A percentile compares a stretch with the other conserved stretches of the same genome.
Conservation (phyloP, 2,888 invertebrate species). For the Vannuccia rotundouncinata region DNA sequence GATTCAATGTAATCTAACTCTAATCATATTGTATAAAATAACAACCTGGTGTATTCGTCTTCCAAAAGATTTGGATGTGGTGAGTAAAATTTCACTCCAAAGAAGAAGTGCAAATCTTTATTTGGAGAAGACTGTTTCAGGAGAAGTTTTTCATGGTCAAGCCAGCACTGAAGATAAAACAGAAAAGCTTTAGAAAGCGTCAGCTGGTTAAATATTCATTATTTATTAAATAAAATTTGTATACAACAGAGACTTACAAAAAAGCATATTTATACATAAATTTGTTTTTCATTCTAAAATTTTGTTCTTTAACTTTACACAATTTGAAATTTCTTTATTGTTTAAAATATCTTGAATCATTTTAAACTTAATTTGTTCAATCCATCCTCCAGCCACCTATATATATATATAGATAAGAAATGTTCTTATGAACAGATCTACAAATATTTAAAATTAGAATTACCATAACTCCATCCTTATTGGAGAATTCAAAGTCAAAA, state of each 20-base stretch:
- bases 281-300: too few relatives aligned
- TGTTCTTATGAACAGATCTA: constrained; percentile 30
- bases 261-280: too few relatives aligned
- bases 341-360: too few relatives aligned
- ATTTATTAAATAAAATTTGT: too few relatives aligned
- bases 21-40: too few relatives aligned
- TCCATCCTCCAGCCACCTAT: background rate
- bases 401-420: constrained; percentile 1
- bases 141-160: constrained; percentile 92
- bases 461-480: constrained; percentile 74
- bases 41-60: constrained; percentile 81
- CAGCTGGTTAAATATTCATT: too few relatives aligned
- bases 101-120: constrained; percentile 58
- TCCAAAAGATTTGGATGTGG: constrained; percentile 94
- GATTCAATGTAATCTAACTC: too few relatives aligned
- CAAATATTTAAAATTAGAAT: too few relatives aligned
- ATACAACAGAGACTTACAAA: too few relatives aligned
- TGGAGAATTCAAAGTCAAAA: constrained; percentile 88
- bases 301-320: too few relatives aligned
- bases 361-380: background rate
- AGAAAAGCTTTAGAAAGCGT: too few relatives aligned
- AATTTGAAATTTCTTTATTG: too few relatives aligned
- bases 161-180: constrained; percentile 71
- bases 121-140: constrained; percentile 73
- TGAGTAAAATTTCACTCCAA: constrained; percentile 98